Evolutionary conservation across 2,888 invertebrate species (phyloP).

Genomic region (Spilosoma lubricipeda): DNA sequence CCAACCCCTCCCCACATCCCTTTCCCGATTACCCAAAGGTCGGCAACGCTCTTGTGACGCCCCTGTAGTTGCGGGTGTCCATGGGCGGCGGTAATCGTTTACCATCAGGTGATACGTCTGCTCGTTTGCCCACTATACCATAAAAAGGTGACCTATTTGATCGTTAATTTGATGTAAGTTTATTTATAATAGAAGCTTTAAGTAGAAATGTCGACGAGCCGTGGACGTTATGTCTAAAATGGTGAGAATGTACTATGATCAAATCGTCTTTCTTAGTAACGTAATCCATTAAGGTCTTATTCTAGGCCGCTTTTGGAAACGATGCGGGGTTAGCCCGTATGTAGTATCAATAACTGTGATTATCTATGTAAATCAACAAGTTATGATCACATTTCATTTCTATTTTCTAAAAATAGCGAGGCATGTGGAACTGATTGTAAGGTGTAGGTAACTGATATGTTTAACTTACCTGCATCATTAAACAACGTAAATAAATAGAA

Average conservation of each 20-base stretch:
- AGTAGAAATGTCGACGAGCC: background rate
- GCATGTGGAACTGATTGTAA: background rate
- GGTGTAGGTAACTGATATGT: background rate
- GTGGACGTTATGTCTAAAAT: background rate
- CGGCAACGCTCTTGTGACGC: too few species aligned
- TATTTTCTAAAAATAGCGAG: conserved; percentile 1
- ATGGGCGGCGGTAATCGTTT: too few species aligned
- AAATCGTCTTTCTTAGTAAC: background rate
- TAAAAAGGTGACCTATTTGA: too few species aligned
- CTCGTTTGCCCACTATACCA: too few species aligned
- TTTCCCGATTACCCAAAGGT: too few species aligned
- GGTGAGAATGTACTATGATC: background rate
- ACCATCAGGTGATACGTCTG: too few species aligned
- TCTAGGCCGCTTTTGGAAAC: background rate
- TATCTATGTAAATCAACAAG: background rate
- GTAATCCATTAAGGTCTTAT: background rate
- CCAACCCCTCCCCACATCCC: too few species aligned
- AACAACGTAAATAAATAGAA: too few species aligned
- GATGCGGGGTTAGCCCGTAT: background rate
- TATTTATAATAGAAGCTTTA: too few species aligned
- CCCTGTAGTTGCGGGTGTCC: too few species aligned
- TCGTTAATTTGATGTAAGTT: background rate
- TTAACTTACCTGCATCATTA: background rate
- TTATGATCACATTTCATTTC: background rate
- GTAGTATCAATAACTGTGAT: background rate